Conservation (phyloP, 2,888 invertebrate genomes). For the Catonia carolina region DNA sequence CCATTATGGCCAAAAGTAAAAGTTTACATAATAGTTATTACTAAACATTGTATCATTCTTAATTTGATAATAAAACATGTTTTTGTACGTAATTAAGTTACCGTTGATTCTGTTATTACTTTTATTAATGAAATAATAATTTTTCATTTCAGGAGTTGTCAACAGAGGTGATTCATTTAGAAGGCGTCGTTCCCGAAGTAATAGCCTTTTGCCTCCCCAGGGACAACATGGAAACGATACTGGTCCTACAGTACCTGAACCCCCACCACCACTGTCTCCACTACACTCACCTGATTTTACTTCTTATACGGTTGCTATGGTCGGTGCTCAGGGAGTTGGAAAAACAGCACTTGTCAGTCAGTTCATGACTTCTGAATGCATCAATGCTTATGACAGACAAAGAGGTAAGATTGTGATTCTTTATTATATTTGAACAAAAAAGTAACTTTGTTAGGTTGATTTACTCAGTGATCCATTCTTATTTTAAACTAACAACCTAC, state of each 20-base stretch:
- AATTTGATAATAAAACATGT: too few species aligned
- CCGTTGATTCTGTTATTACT: too few species aligned
- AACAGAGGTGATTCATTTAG: conserved; percentile 92
- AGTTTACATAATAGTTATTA: too few species aligned
- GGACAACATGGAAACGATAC: conserved; percentile 32
- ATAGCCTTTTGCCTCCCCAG: conserved; percentile 67
- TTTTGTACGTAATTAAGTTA: too few species aligned
- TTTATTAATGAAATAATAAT: too few species aligned
- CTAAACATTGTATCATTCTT: too few species aligned
- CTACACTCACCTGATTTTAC: conserved; percentile 22
- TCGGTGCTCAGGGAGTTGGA: conserved; percentile 74
- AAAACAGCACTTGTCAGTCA: conserved; percentile 81
- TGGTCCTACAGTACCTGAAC: conserved; percentile 31
- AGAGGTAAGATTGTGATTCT: conserved; percentile 54
- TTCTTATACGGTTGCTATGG: conserved; percentile 61
- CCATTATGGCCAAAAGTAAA: too few species aligned
- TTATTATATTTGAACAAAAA: too few species aligned
- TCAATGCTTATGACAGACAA: conserved; percentile 86
- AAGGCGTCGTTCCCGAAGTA: conserved; percentile 73
- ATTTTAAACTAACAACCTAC: background rate
- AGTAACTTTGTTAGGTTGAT: too few species aligned
- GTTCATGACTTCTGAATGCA: conserved; percentile 89
- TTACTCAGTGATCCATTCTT: too few species aligned
- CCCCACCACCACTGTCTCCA: conserved; percentile 20
- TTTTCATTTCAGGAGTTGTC: conserved; percentile 64